A percentile compares a stretch with the other conserved stretches of the same genome.
phyloP scores from a whole-genome alignment of 2,797 vertebrate genomes.

The Argentina silus region DNA sequence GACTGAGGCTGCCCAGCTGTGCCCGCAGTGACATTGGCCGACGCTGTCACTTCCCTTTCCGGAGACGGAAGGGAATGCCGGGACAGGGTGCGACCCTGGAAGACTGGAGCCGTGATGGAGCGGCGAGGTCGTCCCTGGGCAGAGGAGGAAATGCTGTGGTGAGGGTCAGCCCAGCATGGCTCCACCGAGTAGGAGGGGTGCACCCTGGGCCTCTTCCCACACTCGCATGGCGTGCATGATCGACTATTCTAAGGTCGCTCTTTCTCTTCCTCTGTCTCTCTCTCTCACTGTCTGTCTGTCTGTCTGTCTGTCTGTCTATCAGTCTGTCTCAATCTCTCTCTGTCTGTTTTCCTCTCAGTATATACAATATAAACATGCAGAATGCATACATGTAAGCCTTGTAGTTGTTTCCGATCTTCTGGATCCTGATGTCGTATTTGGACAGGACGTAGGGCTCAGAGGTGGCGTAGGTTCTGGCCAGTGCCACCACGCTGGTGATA shows the following conservation, averaged over 20 bases:
- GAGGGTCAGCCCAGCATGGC: neutral
- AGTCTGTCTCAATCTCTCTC: neutral
- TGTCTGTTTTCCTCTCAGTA: neutral
- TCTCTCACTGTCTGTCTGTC: neutral
- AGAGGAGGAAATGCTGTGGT: neutral
- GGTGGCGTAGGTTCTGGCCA: slow-evolving; percentile 94
- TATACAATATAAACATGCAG: neutral
- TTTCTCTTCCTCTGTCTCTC: neutral
- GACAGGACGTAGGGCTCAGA: slow-evolving; percentile 92
- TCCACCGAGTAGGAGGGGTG: neutral
- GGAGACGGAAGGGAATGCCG: slow-evolving; percentile 5
- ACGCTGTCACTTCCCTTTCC: slow-evolving; percentile 9
- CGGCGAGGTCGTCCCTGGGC: neutral
- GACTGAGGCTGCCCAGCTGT: neutral
- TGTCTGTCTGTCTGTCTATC: neutral
- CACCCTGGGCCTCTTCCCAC: slow-evolving; percentile 12
- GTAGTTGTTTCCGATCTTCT: slow-evolving; percentile 98
- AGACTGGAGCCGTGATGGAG: neutral
- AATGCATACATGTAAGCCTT: slow-evolving; percentile 96
- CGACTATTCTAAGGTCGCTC: neutral
- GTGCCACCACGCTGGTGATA: slow-evolving; percentile 92
- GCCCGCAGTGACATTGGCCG: neutral
- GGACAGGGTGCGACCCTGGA: slow-evolving; percentile 11
- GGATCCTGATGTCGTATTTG: slow-evolving; percentile 96
- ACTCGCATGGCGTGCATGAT: neutral